A percentile compares a stretch with the other conserved stretches of the same genome.
These are phyloP conservation scores for Sycon ciliatum DNA, from an alignment of 37 sponge, comb jelly and placozoan species.

Conservation along the genomic window DNA sequence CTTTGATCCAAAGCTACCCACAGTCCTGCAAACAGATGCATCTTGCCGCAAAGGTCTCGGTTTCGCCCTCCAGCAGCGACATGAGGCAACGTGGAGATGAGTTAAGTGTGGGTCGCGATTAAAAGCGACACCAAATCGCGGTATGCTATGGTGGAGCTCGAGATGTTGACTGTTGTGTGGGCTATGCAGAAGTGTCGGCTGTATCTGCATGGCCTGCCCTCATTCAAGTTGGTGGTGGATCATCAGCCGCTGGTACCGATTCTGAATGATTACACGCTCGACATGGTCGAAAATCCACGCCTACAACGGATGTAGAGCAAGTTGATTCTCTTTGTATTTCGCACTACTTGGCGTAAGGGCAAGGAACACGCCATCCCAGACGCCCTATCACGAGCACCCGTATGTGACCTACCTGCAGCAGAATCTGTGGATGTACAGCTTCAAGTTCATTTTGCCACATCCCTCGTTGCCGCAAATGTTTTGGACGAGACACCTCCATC, in stretches of 20 bases:
- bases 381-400: too few species aligned
- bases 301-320: conserved; percentile 27
- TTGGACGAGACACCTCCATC: too few species aligned
- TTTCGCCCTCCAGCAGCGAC: not conserved
- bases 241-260: conserved; percentile 35
- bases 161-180: conserved; percentile 33
- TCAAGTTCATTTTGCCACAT: too few species aligned
- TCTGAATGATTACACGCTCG: conserved; percentile 33
- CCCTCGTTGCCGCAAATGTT: too few species aligned
- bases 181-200: conserved; percentile 25
- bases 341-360: too few species aligned
- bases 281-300: too few species aligned
- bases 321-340: too few species aligned
- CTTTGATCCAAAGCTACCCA: conserved; percentile 28
- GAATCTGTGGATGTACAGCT: too few species aligned
- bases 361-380: too few species aligned
- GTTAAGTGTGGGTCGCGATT: conserved; percentile 34
- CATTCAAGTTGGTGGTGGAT: conserved; percentile 32
- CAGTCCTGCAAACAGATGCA: conserved; percentile 41
- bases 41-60: too few species aligned
- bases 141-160: conserved; percentile 37
- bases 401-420: too few species aligned
- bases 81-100: conserved; percentile 10
- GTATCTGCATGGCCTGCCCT: conserved; percentile 21
- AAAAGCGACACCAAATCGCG: conserved; percentile 21